Conservation (phyloP, 2,113 vertebrate species). For the Chloebia gouldiae region DNA sequence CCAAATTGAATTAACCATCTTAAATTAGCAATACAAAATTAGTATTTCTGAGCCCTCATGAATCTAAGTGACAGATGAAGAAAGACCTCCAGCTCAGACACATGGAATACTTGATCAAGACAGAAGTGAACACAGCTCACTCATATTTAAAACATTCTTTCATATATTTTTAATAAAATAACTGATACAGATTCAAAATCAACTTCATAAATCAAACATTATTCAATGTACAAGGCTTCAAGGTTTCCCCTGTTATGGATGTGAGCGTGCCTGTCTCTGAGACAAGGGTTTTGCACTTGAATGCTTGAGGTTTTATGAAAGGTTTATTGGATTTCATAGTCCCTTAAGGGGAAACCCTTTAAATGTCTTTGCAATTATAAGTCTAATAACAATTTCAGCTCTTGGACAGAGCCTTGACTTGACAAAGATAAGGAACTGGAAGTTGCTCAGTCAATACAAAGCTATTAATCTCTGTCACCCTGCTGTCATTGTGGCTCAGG, state of each 20-base stretch:
- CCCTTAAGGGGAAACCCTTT: slow-evolving; percentile 98
- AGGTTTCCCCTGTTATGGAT: slow-evolving; percentile 74
- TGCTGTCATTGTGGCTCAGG: slow-evolving; percentile 80
- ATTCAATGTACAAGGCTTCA: slow-evolving; percentile 75
- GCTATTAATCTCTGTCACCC: slow-evolving; percentile 99
- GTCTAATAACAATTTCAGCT: slow-evolving; percentile 94
- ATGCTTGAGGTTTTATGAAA: slow-evolving; percentile 87
- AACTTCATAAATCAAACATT: slow-evolving; percentile 91
- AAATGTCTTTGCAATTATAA: slow-evolving; percentile 99
- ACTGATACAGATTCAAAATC: slow-evolving; percentile 84
- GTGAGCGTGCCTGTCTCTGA: slow-evolving; percentile 59
- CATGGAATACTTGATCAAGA: slow-evolving; percentile 31
- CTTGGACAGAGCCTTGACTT: slow-evolving; percentile 87
- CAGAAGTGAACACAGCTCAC: slow-evolving; percentile 65
- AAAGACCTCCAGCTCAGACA: slow-evolving; percentile 44
- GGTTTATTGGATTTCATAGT: slow-evolving; percentile 97
- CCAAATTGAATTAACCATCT: slow-evolving; percentile 47
- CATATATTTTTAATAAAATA: slow-evolving; percentile 92
- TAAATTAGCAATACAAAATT: slow-evolving; percentile 50
- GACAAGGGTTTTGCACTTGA: slow-evolving; percentile 68
- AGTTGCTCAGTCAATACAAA: slow-evolving; percentile 95
- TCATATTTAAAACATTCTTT: slow-evolving; percentile 82
- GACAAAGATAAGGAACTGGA: slow-evolving; percentile 96
- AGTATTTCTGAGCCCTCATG: background rate
- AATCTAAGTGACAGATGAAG: slow-evolving; percentile 23